Base-by-base conservation (phyloP, 2,113 vertebrate species). In the Melanerpes aurifrons region DNA sequence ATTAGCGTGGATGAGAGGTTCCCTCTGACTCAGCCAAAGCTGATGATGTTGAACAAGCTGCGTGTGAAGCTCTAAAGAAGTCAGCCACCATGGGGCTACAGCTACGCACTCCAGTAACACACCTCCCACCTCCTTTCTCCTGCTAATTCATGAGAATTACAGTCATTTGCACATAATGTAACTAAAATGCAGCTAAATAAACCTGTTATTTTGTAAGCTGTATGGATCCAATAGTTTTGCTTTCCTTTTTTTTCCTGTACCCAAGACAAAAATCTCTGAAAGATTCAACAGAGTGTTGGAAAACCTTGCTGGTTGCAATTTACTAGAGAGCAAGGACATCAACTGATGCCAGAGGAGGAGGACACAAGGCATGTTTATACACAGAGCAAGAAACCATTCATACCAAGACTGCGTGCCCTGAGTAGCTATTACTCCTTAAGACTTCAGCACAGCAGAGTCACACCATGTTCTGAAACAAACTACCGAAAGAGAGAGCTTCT, bases 1-100 rank as follows among this genome's bases (percentile, higher is more conserved):
- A 75, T 81, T 18, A 75, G 40, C 12, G 18, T 1, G 3, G 86
- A 47, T 82, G 90, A 96, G 92, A 96, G 63, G 77, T 50, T 86
- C 89, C 70, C 86, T 87, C 22, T 93, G 93, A 95, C 59, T 94
- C 94, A 96, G 81, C 81, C 83, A 54, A 62, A 66, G 66, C 90
- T 88, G 94, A 16, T 58, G 80, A 62, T 87, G 76, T n/a, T 83
- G 76, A 92, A 72, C 53, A 86, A 86, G 61, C 86, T 67, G 37
- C 7, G 35, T 7, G n/a, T 16, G 74, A 68, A 90, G 76, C 76
- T 53, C 21, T 1, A 15, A 84, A 73, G 89, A 84, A 61, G 67
- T 53, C 76, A 64, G 86, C 3, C 63, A 28, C 74, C 57, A 24
- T 1, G 35, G 90, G 59, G 64, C 17, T 64, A 79, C 64, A 81